Base-by-base conservation (phyloP, 2,797 vertebrate genomes). In the Acropternis orthonyx region DNA sequence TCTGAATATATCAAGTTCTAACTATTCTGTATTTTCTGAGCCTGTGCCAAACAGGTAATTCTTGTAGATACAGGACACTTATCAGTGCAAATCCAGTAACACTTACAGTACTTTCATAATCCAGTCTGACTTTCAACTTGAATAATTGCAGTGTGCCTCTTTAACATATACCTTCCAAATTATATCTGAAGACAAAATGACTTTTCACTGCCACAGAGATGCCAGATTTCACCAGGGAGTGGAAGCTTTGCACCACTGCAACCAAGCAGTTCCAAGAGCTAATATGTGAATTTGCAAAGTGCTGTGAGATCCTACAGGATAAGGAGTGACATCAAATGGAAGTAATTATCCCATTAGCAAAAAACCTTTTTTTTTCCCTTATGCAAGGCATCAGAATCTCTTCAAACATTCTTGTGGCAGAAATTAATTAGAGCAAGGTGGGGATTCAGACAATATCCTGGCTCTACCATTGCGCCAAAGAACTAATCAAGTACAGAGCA, bases 401-500 rank as follows among this genome's bases (percentile, higher is more conserved):
- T 94, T 65, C 89, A 77, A 95, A 91, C 95, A 96, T 95, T 95
- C 79, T 63, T 96, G 94, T 89, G 94, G 96, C 43, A 88, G 79
- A 95, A 91, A 95, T 88, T 96, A 96, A 96, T 95, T 65, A 95
- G 72, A 85, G 79, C 79, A 96, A 96, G 96, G 95, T 96, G 94
- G 95, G 37, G 62, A 96, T 93, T 94, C 95, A 92, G 61, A 93
- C 89, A 96, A 97, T 92, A 97, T 97, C 68, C 93, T 93, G 76
- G 78, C 86, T 72, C 75, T 74, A 90, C 72, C 82, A 95, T 43
- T 95, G 74, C 3, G 13, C 90, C 95, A 97, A 95, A 93, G 58
- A 77, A 58, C 46, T 97, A 96, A 96, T 97, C 93, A 96, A 97
- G 81, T 80, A 88, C 96, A 97, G 92, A 97, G 61, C 71, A 93